Percentiles rank a stretch among this genome's conserved stretches.
phyloP scores from a whole-genome alignment of 1,140 invertebrate genomes.

The Hyles vespertilio region DNA sequence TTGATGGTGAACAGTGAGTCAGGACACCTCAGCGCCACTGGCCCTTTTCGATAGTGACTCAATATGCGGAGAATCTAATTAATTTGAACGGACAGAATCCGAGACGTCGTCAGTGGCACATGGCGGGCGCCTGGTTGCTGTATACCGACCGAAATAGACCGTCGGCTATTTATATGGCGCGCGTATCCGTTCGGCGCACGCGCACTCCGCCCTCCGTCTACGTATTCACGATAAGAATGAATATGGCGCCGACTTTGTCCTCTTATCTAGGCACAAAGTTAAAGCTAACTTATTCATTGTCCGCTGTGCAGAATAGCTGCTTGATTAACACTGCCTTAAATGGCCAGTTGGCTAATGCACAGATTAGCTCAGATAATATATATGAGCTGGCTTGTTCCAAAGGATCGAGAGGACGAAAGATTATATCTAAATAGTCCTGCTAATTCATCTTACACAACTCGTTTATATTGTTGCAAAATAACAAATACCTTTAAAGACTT shows the following conservation, averaged over 20 bases:
- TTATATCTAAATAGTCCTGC: no score
- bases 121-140: constrained; percentile 51
- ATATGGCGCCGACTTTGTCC: constrained; percentile 37
- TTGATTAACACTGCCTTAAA: no score
- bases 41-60: constrained; percentile 36
- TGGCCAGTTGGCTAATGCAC: no score
- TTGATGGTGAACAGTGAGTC: constrained; percentile 7
- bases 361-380: no score
- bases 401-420: no score
- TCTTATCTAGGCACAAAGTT: constrained; percentile 3
- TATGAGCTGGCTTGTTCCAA: no score
- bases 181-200: constrained; percentile 67
- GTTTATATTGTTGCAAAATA: no score
- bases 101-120: constrained; percentile 57
- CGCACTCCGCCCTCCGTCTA: constrained; percentile 39
- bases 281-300: no score
- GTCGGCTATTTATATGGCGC: constrained; percentile 59
- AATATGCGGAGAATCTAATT: constrained; percentile 46
- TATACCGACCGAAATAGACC: constrained; percentile 61
- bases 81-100: constrained; percentile 39
- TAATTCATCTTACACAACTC: no score
- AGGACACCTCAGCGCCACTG: constrained; percentile 12
- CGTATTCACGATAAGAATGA: constrained; percentile 19
- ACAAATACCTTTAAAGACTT: no score
- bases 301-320: no score